phyloP scores from a whole-genome alignment of 2,113 vertebrate genomes.

The Pantherophis guttatus region DNA sequence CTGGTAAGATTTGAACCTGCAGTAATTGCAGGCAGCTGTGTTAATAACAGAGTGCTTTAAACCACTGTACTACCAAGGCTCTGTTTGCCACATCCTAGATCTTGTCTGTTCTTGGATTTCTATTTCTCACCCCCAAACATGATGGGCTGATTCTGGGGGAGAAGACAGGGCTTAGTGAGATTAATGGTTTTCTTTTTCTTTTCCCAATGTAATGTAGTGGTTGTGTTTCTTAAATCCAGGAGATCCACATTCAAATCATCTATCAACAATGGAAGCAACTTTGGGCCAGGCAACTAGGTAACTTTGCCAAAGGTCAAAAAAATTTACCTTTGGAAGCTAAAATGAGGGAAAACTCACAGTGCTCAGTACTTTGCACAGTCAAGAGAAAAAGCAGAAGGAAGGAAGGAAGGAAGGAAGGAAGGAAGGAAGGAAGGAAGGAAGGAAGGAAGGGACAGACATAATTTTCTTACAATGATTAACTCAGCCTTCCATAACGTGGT shows the following conservation, averaged over 20 bases:
- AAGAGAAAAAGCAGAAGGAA: neutral
- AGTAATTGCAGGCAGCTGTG: no score
- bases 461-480: neutral
- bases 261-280: neutral
- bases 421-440: neutral
- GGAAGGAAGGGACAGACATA: neutral
- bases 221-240: neutral
- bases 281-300: neutral
- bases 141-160: neutral
- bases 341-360: neutral
- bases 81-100: neutral
- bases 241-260: neutral
- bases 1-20: no score
- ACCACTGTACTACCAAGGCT: neutral
- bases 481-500: neutral
- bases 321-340: neutral
- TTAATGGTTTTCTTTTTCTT: neutral
- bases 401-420: neutral
- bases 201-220: neutral
- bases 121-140: neutral
- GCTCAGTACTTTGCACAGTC: neutral
- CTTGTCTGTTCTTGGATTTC: neutral
- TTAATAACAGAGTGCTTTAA: no score
- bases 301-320: neutral
- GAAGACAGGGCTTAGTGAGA: neutral